Evolutionary conservation across 2,113 vertebrate species (phyloP).

Genomic region (Spizaetus ornatus): DNA sequence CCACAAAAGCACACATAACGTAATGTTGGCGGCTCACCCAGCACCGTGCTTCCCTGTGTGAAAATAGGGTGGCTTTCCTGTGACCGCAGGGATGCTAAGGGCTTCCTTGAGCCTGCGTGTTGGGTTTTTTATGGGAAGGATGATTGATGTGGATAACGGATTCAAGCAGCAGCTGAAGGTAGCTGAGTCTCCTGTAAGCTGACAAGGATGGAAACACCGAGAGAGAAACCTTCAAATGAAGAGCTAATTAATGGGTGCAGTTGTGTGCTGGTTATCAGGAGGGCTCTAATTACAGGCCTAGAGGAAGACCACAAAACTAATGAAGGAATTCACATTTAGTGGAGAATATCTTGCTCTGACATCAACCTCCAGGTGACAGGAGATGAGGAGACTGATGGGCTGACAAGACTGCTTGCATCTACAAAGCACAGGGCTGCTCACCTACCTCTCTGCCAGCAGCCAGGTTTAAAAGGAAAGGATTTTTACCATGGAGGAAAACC

Average conservation of each 20-base stretch:
- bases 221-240: neutral
- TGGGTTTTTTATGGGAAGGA: neutral
- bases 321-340: neutral
- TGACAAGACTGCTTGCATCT: neutral
- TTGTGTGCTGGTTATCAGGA: neutral
- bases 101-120: neutral
- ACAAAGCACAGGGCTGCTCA: neutral
- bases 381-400: neutral
- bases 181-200: neutral
- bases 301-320: neutral
- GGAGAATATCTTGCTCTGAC: neutral
- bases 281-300: neutral
- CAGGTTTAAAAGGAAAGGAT: neutral
- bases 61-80: neutral
- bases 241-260: constrained; percentile 14
- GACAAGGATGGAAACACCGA: neutral
- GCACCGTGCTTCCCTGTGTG: neutral
- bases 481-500: neutral
- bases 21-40: neutral
- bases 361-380: neutral
- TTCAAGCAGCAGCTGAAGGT: neutral
- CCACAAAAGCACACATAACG: neutral
- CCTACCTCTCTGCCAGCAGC: neutral
- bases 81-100: neutral
- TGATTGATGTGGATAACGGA: fast-evolving